These are phyloP conservation scores for Araneus ventricosus DNA, from an alignment of 1,140 invertebrate species.

Conservation along the genomic window DNA sequence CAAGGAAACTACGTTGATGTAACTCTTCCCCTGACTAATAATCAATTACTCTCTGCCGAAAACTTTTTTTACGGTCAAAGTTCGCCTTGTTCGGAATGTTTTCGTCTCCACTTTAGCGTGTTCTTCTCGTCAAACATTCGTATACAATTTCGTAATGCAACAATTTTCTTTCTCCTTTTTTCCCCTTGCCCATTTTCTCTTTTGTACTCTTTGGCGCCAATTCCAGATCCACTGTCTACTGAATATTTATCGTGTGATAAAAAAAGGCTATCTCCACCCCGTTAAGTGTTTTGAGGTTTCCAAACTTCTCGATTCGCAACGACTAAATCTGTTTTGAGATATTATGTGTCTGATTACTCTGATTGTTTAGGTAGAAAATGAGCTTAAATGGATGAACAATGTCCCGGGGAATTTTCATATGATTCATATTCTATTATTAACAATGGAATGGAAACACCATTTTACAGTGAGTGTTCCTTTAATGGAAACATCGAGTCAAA, in stretches of 20 bases:
- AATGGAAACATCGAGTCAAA: too few species aligned
- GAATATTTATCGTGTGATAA: conserved; percentile 60
- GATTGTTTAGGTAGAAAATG: not conserved
- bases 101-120: conserved; percentile 51
- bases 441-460: too few species aligned
- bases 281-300: conserved; percentile 12
- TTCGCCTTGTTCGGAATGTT: conserved; percentile 65
- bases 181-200: not conserved
- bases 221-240: not conserved
- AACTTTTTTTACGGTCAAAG: conserved; percentile 69
- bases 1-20: not conserved
- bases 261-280: not conserved
- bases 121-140: conserved; percentile 61
- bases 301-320: not conserved
- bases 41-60: conserved; percentile 38
- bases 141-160: conserved; percentile 56
- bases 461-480: too few species aligned
- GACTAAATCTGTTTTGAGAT: not conserved
- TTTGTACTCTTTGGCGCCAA: conserved; percentile 45
- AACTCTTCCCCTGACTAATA: conserved; percentile 59
- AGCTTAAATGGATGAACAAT: not conserved
- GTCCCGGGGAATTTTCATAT: too few species aligned
- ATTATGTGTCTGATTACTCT: not conserved
- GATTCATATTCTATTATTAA: too few species aligned
- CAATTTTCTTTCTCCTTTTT: not conserved